Evolutionary conservation across 2,113 vertebrate species (phyloP), one percentile per base, ranked within the genome.

Genomic region (Brevimyrus niger): DNA sequence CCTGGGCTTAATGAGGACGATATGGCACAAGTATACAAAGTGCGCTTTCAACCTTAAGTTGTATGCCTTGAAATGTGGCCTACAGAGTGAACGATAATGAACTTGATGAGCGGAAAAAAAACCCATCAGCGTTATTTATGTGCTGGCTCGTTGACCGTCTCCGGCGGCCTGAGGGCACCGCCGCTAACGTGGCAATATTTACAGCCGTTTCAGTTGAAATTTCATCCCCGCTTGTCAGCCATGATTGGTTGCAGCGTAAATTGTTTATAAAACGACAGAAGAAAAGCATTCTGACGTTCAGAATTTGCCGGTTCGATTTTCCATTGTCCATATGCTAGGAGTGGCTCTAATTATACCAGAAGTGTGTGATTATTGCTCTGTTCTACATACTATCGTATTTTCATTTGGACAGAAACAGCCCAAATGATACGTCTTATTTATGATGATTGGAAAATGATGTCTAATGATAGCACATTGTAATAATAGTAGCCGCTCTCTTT

Each of bases 401-500:
- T 76, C 48, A 55, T 73, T 88, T 17, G 46, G 27, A 76, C n/a
- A 44, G 88, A 90, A 84, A 83, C 65, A 88, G 9, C 27, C 44
- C 86, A 44, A 82, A 87, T 55, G 61, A 89, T 53, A 85, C 19
- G 51, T 86, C 51, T n/a, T 90, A 87, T 69, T 23, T 58, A 86
- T 76, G 58, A 89, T 58, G 48, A 91, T 69, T 86, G 35, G 58
- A 73, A 88, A 73, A 73, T 48, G 83, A 89, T 50, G 48, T 35
- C 6, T 86, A 88, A 91, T 88, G 86, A 91, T 38, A 91, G 80
- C 55, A 31, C 48, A 50, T 87, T 80, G 85, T 84, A 88, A 88
- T 89, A 69, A 89, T 87, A 89, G 84, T 53, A 53, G 61, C 47
- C 38, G 19, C 42, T 87, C 47, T 21, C 15, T 87, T 89, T 65